Conservation (phyloP, 2,113 vertebrate species). For the Stercorarius parasiticus region DNA sequence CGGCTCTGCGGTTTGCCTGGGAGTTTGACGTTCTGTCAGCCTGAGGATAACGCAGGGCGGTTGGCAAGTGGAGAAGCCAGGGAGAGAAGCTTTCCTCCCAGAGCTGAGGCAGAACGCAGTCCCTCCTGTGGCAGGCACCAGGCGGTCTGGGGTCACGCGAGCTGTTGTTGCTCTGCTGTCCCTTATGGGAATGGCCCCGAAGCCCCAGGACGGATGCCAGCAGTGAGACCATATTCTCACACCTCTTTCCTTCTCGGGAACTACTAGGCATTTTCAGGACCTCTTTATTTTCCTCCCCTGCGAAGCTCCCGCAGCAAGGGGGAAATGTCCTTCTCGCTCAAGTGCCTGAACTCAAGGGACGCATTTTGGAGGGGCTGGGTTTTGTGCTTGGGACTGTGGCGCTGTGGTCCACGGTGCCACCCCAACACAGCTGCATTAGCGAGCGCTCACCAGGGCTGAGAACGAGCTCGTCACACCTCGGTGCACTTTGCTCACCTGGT, state of each 20-base stretch:
- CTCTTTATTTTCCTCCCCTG: neutral
- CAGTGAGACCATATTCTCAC: neutral
- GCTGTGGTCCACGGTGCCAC: neutral
- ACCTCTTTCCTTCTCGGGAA: neutral
- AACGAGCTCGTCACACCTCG: neutral
- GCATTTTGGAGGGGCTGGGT: neutral
- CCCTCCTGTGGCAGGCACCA: neutral
- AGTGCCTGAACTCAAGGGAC: neutral
- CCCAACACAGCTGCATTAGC: neutral
- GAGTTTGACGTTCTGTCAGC: neutral
- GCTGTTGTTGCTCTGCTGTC: neutral
- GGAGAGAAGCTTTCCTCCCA: neutral
- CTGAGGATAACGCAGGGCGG: neutral
- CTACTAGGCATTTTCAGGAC: neutral
- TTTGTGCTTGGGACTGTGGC: neutral
- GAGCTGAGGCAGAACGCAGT: neutral
- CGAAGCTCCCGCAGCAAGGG: neutral
- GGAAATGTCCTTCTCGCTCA: neutral
- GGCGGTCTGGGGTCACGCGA: neutral
- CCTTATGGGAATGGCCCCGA: neutral
- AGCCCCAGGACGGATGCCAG: neutral
- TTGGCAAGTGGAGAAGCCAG: neutral
- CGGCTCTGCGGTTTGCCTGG: fast-evolving
- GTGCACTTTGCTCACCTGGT: neutral
- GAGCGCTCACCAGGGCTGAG: neutral